Evolutionary conservation across 2,888 invertebrate genomes (phyloP), one percentile per base, ranked within the genome.

Genomic region (Drosophila emarginata): DNA sequence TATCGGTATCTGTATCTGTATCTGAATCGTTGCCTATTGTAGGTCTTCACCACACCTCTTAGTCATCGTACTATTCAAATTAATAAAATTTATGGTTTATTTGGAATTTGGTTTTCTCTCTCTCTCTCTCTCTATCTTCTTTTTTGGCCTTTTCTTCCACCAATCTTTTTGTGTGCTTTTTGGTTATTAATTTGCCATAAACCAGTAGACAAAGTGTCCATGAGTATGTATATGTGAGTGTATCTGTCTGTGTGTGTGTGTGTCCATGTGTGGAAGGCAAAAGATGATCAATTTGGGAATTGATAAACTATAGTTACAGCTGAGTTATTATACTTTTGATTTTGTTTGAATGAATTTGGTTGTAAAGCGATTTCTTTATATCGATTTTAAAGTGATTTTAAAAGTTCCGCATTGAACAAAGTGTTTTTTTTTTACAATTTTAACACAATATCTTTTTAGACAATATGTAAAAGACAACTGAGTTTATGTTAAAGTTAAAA

Each of bases 31-130:
- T 63, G 72, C 65, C 77, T 57, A 78, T 87, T 82, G 87, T 82
- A 61, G 71, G 23, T 18, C 57, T 36, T 23, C 53, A 53, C 14
- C 15, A 18, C 26, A 23, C 53, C 58, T 60, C 71, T 81, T 74
- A 74, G 75, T 75, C 82, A 77, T 72, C 67, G 45, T 45, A 64
- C 73, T 52, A 73, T 83, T 72, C 68, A 68, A 72, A 85, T 82
- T 82, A 85, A 82, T 83, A 77, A 84, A 87, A 81, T 87, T 87
- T 83, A 85, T 83, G 85, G 86, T 77, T 87, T 79, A 81, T 87
- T 85, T 74, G 79, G 69, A 85, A 83, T 73, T 64, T 37, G 12
- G 4, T 71, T 64, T n/a, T 54, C 45, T 71, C 80, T 66, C 72
- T 72, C 21, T 21, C n/a, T 7, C 15, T 23, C 23, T 23, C n/a